phyloP scores from a whole-genome alignment of 2,888 invertebrate genomes.

The Morpho achilles region DNA sequence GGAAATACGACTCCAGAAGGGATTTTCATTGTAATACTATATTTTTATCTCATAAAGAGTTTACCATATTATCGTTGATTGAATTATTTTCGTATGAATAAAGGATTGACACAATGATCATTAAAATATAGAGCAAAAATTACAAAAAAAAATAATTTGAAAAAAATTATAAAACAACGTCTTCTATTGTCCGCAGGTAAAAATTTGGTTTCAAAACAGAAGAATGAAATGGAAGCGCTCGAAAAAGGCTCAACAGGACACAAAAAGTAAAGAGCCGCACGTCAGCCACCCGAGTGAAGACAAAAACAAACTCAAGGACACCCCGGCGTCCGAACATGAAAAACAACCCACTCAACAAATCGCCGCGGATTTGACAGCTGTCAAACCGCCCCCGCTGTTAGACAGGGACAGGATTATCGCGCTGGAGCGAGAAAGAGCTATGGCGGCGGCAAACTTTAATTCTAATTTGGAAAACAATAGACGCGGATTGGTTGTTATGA shows the following conservation, averaged over 20 bases:
- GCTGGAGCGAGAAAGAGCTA: conserved; percentile 66
- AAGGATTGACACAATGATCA: too few relatives aligned
- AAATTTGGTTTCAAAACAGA: conserved; percentile 99
- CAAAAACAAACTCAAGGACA: conserved; percentile 54
- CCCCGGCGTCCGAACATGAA: conserved; percentile 45
- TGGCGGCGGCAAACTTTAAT: conserved; percentile 74
- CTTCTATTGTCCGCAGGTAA: conserved; percentile 83
- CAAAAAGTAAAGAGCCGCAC: conserved; percentile 78
- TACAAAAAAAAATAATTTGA: background rate
- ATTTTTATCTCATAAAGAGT: too few relatives aligned
- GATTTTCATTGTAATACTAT: too few relatives aligned
- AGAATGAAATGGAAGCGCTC: conserved; percentile 99
- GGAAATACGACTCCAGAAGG: too few relatives aligned
- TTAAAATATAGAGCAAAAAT: too few relatives aligned
- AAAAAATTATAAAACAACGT: conserved; percentile 8
- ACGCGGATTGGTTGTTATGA: conserved; percentile 64
- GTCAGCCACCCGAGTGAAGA: conserved; percentile 49
- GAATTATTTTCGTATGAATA: too few relatives aligned
- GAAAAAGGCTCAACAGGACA: conserved; percentile 96
- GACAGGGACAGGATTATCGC: conserved; percentile 74
- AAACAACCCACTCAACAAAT: conserved; percentile 47
- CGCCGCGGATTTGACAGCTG: conserved; percentile 69
- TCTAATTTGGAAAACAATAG: conserved; percentile 72
- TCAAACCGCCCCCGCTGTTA: conserved; percentile 64
- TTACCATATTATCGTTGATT: too few relatives aligned